Conservation (phyloP, 1,140 invertebrate genomes). For the Cydia amplana region DNA sequence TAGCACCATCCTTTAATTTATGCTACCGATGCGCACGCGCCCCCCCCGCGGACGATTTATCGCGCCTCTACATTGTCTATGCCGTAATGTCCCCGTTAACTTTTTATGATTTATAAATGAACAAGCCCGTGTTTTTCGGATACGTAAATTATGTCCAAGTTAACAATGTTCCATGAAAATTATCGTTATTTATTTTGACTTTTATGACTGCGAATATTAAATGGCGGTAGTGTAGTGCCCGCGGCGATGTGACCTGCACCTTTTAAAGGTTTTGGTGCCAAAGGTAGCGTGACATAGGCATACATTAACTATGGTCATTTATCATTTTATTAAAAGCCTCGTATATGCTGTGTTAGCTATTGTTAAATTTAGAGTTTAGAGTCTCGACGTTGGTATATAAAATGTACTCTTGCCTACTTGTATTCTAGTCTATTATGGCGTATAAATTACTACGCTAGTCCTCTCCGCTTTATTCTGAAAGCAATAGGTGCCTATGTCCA, state of each 20-base stretch:
- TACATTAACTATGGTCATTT: not conserved
- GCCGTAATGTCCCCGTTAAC: conserved; percentile 38
- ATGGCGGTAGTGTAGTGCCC: not conserved
- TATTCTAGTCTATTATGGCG: too few species aligned
- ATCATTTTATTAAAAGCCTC: not conserved
- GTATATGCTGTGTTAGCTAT: not conserved
- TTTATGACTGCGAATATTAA: conserved; percentile 31
- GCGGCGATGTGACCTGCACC: conserved; percentile 22
- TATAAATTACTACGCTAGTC: too few species aligned
- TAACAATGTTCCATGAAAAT: conserved; percentile 28
- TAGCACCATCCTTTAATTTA: conserved; percentile 32
- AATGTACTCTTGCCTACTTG: too few species aligned
- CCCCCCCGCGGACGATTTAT: conserved; percentile 37
- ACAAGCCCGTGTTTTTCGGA: conserved; percentile 20
- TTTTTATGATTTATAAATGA: conserved; percentile 44
- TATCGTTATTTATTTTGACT: conserved; percentile 28
- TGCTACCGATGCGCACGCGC: conserved; percentile 32
- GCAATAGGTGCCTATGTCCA: too few species aligned
- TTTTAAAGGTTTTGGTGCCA: conserved; percentile 10
- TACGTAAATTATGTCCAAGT: conserved; percentile 20
- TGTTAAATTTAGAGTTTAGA: not conserved
- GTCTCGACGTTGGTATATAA: too few species aligned
- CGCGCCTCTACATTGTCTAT: conserved; percentile 39
- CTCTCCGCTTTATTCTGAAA: too few species aligned
- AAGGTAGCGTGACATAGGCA: conserved; percentile 6